Conservation (phyloP, 2,888 invertebrate genomes). For the Antheraea assamensis region DNA sequence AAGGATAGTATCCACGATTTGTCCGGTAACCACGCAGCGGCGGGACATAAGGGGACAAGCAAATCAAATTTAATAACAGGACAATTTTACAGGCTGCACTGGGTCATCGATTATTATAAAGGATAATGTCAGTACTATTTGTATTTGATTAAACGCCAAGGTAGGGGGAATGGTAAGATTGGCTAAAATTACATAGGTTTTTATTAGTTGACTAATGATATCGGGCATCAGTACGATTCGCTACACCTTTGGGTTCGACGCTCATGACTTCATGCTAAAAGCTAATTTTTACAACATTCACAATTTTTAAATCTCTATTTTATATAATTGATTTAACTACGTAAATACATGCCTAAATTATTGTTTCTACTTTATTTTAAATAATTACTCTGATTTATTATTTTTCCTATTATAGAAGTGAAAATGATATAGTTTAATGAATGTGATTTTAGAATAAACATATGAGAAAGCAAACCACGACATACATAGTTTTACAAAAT, state of each 20-base stretch:
- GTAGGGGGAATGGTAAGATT: conserved; percentile 71
- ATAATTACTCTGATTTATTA: neutral
- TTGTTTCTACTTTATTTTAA: neutral
- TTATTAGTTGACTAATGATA: conserved; percentile 54
- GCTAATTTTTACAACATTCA: conserved; percentile 48
- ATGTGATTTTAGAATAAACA: neutral
- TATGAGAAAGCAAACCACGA: conserved; percentile 34
- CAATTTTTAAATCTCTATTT: conserved; percentile 11
- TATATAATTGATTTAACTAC: conserved; percentile 8
- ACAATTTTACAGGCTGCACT: conserved; percentile 41
- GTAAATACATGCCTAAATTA: conserved; percentile 10
- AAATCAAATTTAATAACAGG: conserved; percentile 69
- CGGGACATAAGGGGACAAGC: conserved; percentile 79
- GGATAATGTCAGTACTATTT: conserved; percentile 45
- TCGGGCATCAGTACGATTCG: conserved; percentile 41
- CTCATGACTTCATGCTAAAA: conserved; percentile 52
- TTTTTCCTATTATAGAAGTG: neutral
- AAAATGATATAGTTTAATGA: neutral
- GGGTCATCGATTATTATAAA: conserved; percentile 30
- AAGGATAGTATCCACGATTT: conserved; percentile 50
- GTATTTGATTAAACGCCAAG: conserved; percentile 67
- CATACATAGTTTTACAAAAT: conserved; percentile 29
- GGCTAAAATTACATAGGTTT: conserved; percentile 42
- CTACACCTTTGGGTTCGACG: conserved; percentile 78
- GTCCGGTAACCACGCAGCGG: conserved; percentile 66